Evolutionary conservation across 2,888 invertebrate genomes (phyloP).

Genomic region (Tetheella fluctuosa): DNA sequence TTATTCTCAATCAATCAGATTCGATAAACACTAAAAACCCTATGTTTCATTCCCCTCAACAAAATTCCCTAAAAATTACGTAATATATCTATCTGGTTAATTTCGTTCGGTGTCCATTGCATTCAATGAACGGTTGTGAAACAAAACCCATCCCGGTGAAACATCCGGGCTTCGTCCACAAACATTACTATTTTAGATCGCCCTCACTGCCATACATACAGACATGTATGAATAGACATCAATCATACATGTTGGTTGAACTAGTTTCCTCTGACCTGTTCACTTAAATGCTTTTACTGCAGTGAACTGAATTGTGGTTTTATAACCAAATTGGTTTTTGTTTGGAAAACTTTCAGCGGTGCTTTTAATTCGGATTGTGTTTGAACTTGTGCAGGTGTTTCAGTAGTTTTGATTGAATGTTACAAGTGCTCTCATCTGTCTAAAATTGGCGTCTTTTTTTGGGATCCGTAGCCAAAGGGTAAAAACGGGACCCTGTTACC

Average conservation of each 20-base stretch:
- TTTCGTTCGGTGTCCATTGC: not conserved
- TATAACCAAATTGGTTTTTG: not conserved
- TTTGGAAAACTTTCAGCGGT: not conserved
- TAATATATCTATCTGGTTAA: not conserved
- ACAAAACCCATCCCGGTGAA: not conserved
- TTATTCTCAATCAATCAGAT: too few species aligned
- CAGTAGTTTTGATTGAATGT: too few species aligned
- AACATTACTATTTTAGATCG: not conserved
- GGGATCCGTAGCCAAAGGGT: too few species aligned
- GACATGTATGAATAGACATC: not conserved
- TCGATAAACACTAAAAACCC: too few species aligned
- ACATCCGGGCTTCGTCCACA: slow-evolving; percentile 2
- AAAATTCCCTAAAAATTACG: not conserved
- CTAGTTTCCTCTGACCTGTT: slow-evolving; percentile 4
- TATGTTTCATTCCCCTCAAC: too few species aligned
- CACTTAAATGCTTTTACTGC: slow-evolving; percentile 9
- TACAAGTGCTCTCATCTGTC: too few species aligned
- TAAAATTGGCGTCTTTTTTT: too few species aligned
- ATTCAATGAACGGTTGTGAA: slow-evolving; percentile 4
- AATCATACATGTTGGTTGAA: not conserved
- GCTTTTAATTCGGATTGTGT: too few species aligned
- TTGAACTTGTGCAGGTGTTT: too few species aligned
- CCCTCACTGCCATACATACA: not conserved
- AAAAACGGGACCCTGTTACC: too few species aligned
- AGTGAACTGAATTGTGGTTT: slow-evolving; percentile 2